These are phyloP conservation scores for Tetheella fluctuosa DNA, from an alignment of 2,888 invertebrate species.

Conservation along the genomic window DNA sequence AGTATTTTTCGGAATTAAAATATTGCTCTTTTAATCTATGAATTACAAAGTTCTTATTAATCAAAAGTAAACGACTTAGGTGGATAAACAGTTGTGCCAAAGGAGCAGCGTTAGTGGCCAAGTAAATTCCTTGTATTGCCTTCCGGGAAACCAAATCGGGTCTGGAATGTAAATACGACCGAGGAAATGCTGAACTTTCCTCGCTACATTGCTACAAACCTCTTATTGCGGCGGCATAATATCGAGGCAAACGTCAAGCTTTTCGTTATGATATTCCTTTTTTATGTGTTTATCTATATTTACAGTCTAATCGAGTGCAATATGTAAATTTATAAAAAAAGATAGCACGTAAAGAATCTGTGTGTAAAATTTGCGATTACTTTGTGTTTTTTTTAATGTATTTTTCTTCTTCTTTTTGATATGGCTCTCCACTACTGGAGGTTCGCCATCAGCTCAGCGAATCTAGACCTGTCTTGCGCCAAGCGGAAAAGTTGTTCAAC, in stretches of 20 bases:
- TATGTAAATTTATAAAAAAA: too few relatives aligned
- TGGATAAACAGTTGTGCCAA: constrained; percentile 4
- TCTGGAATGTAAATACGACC: constrained; percentile 47
- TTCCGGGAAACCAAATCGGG: constrained; percentile 35
- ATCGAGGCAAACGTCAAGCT: constrained; percentile 3
- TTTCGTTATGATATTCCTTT: background rate
- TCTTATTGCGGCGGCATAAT: constrained; percentile 27
- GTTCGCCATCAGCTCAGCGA: too few relatives aligned
- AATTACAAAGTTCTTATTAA: background rate
- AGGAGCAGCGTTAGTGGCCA: constrained; percentile 12
- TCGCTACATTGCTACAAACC: constrained; percentile 26
- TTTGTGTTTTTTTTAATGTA: too few relatives aligned
- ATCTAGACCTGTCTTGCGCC: too few relatives aligned
- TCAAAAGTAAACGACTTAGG: background rate
- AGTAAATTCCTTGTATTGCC: constrained; percentile 27
- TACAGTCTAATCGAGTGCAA: too few relatives aligned
- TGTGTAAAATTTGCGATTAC: too few relatives aligned
- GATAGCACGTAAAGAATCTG: too few relatives aligned
- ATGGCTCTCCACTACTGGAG: too few relatives aligned
- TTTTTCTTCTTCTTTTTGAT: too few relatives aligned
- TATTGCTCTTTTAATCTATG: background rate
- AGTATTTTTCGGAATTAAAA: too few relatives aligned
- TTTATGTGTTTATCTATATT: background rate
- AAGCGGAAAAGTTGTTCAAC: too few relatives aligned
- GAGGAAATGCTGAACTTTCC: constrained; percentile 37